Conservation (phyloP, 1,140 invertebrate species). For the Andrena cerasifolii region DNA sequence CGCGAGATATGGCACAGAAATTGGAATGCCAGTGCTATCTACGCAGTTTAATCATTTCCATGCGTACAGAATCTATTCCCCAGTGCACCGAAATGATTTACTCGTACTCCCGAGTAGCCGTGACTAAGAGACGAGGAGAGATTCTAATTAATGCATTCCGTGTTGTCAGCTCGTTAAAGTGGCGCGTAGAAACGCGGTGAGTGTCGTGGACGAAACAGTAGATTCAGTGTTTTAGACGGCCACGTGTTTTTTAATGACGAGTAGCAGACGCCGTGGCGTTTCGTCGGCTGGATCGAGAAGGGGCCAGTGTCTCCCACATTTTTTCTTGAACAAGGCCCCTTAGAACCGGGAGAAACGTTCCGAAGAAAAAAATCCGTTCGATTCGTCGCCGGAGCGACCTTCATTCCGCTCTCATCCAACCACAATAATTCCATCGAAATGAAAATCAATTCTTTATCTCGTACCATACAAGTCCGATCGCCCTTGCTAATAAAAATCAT, state of each 20-base stretch:
- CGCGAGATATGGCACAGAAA: too few species aligned
- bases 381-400: neutral
- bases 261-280: conserved; percentile 66
- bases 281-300: conserved; percentile 54
- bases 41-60: too few species aligned
- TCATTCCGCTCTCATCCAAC: neutral
- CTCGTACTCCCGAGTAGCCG: neutral
- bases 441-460: too few species aligned
- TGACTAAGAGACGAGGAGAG: neutral
- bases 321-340: neutral
- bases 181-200: conserved; percentile 50
- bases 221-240: conserved; percentile 69
- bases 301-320: conserved; percentile 21
- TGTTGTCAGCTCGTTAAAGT: conserved; percentile 65
- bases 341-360: neutral
- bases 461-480: too few species aligned
- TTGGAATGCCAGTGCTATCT: too few species aligned
- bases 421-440: neutral
- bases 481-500: too few species aligned
- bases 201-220: conserved; percentile 67
- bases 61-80: neutral
- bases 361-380: neutral
- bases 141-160: conserved; percentile 64
- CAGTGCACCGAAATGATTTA: too few species aligned
- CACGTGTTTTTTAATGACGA: conserved; percentile 74